Evolutionary conservation across 2,797 vertebrate species (phyloP), one percentile per base, ranked within the genome.

Genomic region (Echiichthys vipera): DNA sequence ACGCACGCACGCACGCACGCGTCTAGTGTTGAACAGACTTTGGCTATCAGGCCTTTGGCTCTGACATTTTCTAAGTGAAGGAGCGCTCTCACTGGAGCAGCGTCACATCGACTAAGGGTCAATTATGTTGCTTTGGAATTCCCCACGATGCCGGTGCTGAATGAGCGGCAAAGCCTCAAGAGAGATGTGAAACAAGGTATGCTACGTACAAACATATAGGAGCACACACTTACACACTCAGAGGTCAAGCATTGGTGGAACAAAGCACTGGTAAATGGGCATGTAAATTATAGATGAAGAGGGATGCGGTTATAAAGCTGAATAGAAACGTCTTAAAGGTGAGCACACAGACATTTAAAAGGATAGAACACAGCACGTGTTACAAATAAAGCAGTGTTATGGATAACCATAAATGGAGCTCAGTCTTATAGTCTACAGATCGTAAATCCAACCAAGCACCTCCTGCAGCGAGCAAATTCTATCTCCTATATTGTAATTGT

Each of bases 281-380:
- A 46, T 30, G 51, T 88, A 65, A 90, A 90, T 86, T 87, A 88
- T 85, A 71, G 67, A 91, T 88, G 72, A 69, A 74, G 65, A 65
- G 27, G 69, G 50, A 83, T 62, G 57, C 42, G 51, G 62, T 77
- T 77, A 24, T 45, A 36, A 40, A 77, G 80, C 61, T 27, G 15
- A 66, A 39, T 30, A 74, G 49, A 34, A 49, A 65, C 49, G 57
- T 64, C 64, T 75, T 55, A 20, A 59, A 1, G 53, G 13, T 74
- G 51, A 78, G 64, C 65, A 62, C 43, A 63, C 46, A 39, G 32
- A 59, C 56, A 30, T 34, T 57, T 32, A 18, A 71, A 40, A 65
- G 25, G 11, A 62, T 36, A 64, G 37, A 20, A 64, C 27, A 42
- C 20, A 57, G 42, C n/a, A 27, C 61, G 47, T 65, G 34, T 65